Percentiles rank a stretch among this genome's conserved stretches.
phyloP scores from a whole-genome alignment of 1,140 invertebrate genomes.

The Neotoxoptera formosana region DNA sequence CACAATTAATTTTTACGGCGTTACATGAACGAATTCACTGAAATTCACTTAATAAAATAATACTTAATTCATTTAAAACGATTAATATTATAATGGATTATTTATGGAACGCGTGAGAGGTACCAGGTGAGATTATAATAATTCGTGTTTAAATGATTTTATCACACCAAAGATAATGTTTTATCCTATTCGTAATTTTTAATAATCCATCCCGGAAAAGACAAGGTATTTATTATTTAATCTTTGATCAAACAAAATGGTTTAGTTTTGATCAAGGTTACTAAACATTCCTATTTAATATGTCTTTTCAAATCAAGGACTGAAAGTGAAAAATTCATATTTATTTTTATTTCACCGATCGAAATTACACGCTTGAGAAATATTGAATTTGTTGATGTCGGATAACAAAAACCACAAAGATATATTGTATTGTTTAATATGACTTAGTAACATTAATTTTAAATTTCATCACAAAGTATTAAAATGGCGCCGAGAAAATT shows the following conservation, averaged over 20 bases:
- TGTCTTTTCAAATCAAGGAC: background rate
- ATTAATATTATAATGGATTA: constrained; percentile 29
- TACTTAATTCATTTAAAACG: constrained; percentile 13
- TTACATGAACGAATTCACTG: background rate
- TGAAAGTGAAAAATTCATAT: background rate
- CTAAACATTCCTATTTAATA: background rate
- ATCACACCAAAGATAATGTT: background rate
- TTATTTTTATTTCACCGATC: too few species aligned
- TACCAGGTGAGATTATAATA: background rate
- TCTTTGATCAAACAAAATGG: background rate
- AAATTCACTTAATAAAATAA: background rate
- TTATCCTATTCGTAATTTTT: background rate
- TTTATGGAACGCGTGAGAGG: background rate
- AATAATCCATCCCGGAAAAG: background rate
- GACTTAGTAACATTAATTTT: background rate
- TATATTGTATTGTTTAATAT: background rate
- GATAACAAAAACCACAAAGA: background rate
- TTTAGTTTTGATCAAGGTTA: background rate
- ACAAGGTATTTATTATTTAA: background rate
- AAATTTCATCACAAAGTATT: background rate
- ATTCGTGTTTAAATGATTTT: background rate
- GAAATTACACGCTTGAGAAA: background rate
- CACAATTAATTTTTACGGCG: background rate
- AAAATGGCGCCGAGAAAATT: too few species aligned
- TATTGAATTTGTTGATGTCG: background rate